Percentiles rank a stretch among this genome's conserved stretches.
Evolutionary conservation across 2,113 vertebrate species (phyloP).

Genomic region (Etheostoma cragini): DNA sequence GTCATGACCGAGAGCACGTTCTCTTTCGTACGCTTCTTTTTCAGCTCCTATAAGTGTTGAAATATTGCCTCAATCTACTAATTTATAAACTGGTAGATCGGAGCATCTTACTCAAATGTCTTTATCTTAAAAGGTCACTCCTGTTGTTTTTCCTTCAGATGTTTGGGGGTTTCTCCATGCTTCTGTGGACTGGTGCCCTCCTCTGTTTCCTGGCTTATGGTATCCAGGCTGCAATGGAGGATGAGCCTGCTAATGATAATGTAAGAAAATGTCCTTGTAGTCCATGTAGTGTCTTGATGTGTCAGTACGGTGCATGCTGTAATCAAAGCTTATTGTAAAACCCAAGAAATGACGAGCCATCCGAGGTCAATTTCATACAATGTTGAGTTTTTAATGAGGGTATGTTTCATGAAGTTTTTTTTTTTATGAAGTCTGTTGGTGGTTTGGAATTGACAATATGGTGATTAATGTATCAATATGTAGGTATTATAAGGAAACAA

Average conservation of each 20-base stretch:
- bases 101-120: background rate
- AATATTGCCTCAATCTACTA: background rate
- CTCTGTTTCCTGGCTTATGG: slow-evolving; percentile 95
- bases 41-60: background rate
- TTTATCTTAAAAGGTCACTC: background rate
- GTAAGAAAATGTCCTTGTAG: slow-evolving; percentile 78
- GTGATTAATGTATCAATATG: background rate
- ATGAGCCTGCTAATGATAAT: slow-evolving; percentile 92
- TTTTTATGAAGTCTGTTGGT: background rate
- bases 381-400: background rate
- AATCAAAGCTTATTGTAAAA: background rate
- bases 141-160: slow-evolving; percentile 49
- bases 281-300: background rate
- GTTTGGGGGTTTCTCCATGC: slow-evolving; percentile 89
- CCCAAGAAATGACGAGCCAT: no score
- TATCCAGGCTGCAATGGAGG: slow-evolving; percentile 89
- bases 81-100: background rate
- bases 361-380: background rate
- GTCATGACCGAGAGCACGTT: background rate
- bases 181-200: slow-evolving; percentile 96
- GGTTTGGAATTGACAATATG: background rate
- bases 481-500: no score
- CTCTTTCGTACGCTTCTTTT: background rate
- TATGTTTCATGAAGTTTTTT: background rate
- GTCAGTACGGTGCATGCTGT: background rate